phyloP scores from a whole-genome alignment of 2,797 vertebrate genomes.

The Dipus sagitta region DNA sequence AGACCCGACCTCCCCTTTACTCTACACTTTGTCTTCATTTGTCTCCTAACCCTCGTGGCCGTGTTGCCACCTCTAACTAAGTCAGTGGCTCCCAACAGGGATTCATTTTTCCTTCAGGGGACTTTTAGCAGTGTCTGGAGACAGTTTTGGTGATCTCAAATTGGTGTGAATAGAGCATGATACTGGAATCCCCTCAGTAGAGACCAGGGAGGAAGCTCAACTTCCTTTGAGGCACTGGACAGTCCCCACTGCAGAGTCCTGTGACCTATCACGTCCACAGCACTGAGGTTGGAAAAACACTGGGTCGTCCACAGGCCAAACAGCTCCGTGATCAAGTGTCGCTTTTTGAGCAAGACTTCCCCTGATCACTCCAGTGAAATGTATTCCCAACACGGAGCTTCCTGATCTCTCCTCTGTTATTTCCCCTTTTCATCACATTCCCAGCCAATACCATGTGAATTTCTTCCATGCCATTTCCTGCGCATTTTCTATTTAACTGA shows the following conservation, averaged over 20 bases:
- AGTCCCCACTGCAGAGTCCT: neutral
- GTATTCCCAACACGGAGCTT: neutral
- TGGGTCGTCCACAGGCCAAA: neutral
- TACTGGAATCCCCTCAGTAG: neutral
- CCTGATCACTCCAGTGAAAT: neutral
- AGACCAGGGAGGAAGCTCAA: neutral
- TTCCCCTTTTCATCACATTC: neutral
- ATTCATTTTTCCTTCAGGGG: neutral
- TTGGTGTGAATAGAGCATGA: neutral
- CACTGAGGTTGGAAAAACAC: neutral
- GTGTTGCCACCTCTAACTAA: neutral
- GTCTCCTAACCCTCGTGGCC: neutral
- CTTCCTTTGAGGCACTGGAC: neutral
- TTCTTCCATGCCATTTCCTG: neutral
- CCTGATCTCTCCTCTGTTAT: neutral
- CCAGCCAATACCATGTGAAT: neutral
- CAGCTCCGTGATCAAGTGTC: neutral
- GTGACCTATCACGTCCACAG: neutral
- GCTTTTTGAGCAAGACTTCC: slow-evolving; percentile 10
- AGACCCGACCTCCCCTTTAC: neutral
- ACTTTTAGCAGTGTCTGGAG: slow-evolving; percentile 26
- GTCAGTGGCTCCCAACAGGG: neutral
- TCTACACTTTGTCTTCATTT: neutral
- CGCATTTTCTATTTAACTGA: neutral
- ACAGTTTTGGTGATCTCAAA: neutral